Base-by-base conservation (phyloP, 2,888 invertebrate species). In the Oscheius myriophilus region DNA sequence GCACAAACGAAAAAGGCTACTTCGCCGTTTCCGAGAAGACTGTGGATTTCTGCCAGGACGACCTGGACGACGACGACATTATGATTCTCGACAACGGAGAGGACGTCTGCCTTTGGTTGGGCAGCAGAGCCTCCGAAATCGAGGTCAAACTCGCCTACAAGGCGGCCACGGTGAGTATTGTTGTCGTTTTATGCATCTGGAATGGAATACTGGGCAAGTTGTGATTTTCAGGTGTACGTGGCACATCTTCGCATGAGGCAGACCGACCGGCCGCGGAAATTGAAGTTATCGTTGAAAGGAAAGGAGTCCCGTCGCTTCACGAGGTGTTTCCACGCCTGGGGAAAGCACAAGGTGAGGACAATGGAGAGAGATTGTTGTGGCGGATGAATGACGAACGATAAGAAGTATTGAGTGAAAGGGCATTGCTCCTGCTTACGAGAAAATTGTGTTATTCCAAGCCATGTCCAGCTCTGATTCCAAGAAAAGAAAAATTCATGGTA, bases 311-410 rank as follows among this genome's bases (percentile, higher is more conserved):
- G 91, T 82, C 90, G 94, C 84, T 98, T 99, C 89, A 93, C 93
- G 73, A 95, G 95, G 89, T 97, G 98, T 89, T 98, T 98, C 91
- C 98, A 98, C 87, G 98, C 96, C 69, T 98, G 98, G 98, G 93
- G 94, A 72, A 90, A 91, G 78, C 93, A 95, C 88, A 95, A 94
- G 88, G n/a, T n/a, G n/a, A n/a, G n/a, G n/a, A n/a, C n/a, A n/a
- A n/a, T n/a, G n/a, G n/a, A n/a, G 67, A n/a, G n/a, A n/a, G n/a
- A n/a, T n/a, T n/a, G n/a, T n/a, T n/a, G n/a, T n/a, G n/a, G n/a
- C n/a, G n/a, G n/a, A n/a, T n/a, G n/a, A n/a, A n/a, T n/a, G n/a
- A n/a, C n/a, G n/a, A n/a, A n/a, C n/a, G n/a, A n/a, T n/a, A n/a
- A n/a, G n/a, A n/a, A n/a, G n/a, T n/a, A n/a, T n/a, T n/a, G n/a